Conservation (phyloP, 2,888 invertebrate species). For the Pardosa pseudoannulata region DNA sequence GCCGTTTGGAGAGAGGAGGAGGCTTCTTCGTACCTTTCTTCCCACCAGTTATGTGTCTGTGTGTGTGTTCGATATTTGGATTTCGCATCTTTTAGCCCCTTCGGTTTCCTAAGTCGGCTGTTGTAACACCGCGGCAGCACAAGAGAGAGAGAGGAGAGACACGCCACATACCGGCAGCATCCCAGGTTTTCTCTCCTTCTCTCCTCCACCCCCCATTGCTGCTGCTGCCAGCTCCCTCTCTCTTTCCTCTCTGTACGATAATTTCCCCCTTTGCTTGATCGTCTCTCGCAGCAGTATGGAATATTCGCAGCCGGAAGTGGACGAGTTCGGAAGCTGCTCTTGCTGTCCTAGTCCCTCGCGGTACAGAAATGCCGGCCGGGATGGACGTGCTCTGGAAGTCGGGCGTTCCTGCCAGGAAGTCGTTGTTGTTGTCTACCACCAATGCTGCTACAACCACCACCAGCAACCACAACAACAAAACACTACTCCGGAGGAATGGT, state of each 20-base stretch:
- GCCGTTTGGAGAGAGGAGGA: neutral
- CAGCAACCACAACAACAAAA: neutral
- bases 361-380: neutral
- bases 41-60: neutral
- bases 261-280: neutral
- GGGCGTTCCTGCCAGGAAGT: neutral
- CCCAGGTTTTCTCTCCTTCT: too few species aligned
- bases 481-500: too few species aligned
- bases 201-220: too few species aligned
- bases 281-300: conserved; percentile 3
- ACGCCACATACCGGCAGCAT: neutral
- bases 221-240: conserved; percentile 7
- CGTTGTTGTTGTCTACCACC: too few species aligned
- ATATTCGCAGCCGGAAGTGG: neutral
- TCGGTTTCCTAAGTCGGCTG: neutral
- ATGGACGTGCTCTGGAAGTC: neutral
- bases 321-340: neutral
- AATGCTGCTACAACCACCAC: neutral
- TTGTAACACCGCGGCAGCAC: conserved; percentile 1
- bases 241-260: neutral
- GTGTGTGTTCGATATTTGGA: neutral
- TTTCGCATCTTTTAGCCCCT: neutral
- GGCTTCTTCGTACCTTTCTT: neutral
- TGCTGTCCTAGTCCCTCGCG: neutral
- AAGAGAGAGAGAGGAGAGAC: too few species aligned